Conservation (phyloP, 2,888 invertebrate genomes). For the Euzophera pinguis region DNA sequence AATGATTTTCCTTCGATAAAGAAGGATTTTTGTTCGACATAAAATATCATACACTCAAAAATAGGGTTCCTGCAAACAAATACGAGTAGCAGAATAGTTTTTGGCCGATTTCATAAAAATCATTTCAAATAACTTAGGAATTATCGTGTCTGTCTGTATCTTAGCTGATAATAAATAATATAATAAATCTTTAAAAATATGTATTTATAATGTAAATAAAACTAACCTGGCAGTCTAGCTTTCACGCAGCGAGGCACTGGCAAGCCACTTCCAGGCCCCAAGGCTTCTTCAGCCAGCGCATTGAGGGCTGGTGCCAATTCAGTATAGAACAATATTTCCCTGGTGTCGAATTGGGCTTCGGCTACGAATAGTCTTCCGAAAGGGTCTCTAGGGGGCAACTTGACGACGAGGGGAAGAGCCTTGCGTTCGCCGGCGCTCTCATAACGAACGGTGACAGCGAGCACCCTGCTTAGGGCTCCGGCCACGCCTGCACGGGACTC, state of each 20-base stretch:
- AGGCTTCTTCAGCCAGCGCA: conserved; percentile 81
- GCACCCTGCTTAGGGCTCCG: conserved; percentile 87
- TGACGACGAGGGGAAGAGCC: conserved; percentile 82
- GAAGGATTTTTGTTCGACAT: too few species aligned
- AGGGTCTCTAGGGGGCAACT: conserved; percentile 88
- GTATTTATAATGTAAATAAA: background rate
- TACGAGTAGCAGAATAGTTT: too few species aligned
- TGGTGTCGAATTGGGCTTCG: conserved; percentile 89
- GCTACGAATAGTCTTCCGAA: conserved; percentile 89
- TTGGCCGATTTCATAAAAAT: too few species aligned
- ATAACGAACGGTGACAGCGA: conserved; percentile 87
- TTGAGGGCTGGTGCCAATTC: conserved; percentile 87
- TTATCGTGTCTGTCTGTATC: too few species aligned
- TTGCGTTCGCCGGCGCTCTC: conserved; percentile 55
- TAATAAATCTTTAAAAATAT: too few species aligned
- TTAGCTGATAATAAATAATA: too few species aligned
- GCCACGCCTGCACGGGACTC: conserved; percentile 82
- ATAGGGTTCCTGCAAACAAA: too few species aligned
- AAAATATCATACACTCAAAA: too few species aligned
- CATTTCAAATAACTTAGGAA: too few species aligned
- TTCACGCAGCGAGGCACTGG: conserved; percentile 83
- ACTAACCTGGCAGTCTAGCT: conserved; percentile 81
- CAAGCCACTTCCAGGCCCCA: conserved; percentile 60
- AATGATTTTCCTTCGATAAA: too few species aligned
- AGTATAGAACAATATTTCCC: conserved; percentile 91